phyloP scores from a whole-genome alignment of 2,888 invertebrate species.

The Neoitamus cyanurus region DNA sequence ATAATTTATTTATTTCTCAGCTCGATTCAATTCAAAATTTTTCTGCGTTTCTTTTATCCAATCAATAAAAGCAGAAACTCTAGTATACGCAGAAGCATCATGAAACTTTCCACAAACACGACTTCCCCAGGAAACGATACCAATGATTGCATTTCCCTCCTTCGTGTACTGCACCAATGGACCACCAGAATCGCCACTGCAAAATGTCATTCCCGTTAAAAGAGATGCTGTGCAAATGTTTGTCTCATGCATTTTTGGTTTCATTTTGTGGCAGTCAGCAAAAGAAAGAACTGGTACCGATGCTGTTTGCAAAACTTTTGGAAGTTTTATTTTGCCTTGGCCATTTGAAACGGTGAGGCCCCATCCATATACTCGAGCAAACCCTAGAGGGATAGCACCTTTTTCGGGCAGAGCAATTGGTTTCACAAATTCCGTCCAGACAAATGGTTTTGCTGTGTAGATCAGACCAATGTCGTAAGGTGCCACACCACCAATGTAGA shows the following conservation, averaged over 20 bases:
- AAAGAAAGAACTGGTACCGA: slow-evolving; percentile 33
- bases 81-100: slow-evolving; percentile 59
- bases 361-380: slow-evolving; percentile 39
- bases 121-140: slow-evolving; percentile 63
- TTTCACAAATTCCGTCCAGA: slow-evolving; percentile 24
- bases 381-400: not conserved
- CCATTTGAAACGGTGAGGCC: slow-evolving; percentile 14
- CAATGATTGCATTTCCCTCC: slow-evolving; percentile 55
- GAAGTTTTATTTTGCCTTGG: not conserved
- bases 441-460: slow-evolving; percentile 13
- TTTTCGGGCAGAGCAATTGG: slow-evolving; percentile 34
- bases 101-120: slow-evolving; percentile 59
- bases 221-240: slow-evolving; percentile 44
- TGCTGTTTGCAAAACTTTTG: slow-evolving; percentile 46
- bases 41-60: slow-evolving; percentile 54
- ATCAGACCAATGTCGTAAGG: slow-evolving; percentile 46
- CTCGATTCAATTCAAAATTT: not conserved
- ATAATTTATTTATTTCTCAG: not conserved
- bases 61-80: slow-evolving; percentile 59
- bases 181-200: slow-evolving; percentile 45
- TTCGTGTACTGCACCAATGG: slow-evolving; percentile 17
- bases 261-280: not conserved
- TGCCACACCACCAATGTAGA: slow-evolving; percentile 11
- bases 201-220: slow-evolving; percentile 3
- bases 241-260: not conserved